Evolutionary conservation across 1,140 invertebrate species (phyloP), one percentile per base, ranked within the genome.

Genomic region (Drosophila bipectinata): DNA sequence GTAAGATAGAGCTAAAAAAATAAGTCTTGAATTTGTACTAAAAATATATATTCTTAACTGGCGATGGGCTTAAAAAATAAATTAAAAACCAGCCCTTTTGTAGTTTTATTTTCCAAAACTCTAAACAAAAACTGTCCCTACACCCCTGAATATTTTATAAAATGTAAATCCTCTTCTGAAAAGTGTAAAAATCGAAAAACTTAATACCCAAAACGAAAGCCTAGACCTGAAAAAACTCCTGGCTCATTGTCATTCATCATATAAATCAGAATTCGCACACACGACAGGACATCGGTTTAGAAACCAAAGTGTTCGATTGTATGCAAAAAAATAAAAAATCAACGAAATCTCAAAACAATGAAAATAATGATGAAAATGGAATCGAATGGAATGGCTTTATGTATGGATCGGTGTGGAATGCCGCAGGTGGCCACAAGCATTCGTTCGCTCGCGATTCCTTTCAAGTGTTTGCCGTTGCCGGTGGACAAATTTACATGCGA

Each of bases 401-500:
- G 61, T 53, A 37, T 30, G 30, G 51, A 39, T 39, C 48, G 66
- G 41, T 58, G 51, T 73, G 76, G 69, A 83, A 79, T 79, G 72
- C 66, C 76, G 80, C 80, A 83, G 80, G 80, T 83, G 80, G 72
- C 72, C 72, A 54, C 66, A 74, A 72, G 48, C 74, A 66, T 56
- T 54, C 54, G 61, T 48, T 47, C 74, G 30, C 41, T 12, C 9
- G 9, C 9, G 34, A 37, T 10, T 37, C 34, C 45, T 68, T 82
- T 79, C 79, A 79, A 84, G 80, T 83, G 80, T 83, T 83, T 83
- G 80, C 63, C 80, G 72, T 83, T 79, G 80, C 80, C 79, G 64
- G 79, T 79, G 80, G 80, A 84, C 80, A 84, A 84, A 84, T 84
- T 84, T 84, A 84, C 80, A 84, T 84, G 76, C 80, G 61, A 60